Base-by-base conservation (phyloP, 1,140 invertebrate species). In the Zaprionus davidi region DNA sequence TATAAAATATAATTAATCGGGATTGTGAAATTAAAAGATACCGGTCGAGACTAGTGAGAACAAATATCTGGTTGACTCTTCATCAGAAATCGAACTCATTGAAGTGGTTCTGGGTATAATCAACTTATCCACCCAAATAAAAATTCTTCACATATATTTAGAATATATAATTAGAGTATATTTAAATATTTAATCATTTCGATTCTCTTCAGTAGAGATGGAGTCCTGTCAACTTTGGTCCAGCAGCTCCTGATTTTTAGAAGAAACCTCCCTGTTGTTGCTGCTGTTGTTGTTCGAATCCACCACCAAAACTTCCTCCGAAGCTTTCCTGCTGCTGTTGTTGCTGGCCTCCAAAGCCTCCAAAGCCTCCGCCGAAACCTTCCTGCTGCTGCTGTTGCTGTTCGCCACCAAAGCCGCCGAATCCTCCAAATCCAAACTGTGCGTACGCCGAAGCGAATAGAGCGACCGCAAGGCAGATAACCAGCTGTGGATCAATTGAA, bases 301-400 rank as follows among this genome's bases (percentile, higher is more conserved):
- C 36, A 15, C 15, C 34, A 36, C 34, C 38, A 5, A 41, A 46
- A 7, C 41, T n/a, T 2, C 41, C 46, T 12, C 46, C 46, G 11
- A 51, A 51, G 20, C 46, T 2, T 24, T 24, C 46, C 46, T 51
- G 46, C 46, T 51, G 46, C 20, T 49, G 46, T 11, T 51, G 46
- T 20, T 22, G 46, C 20, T 51, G 17, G 12, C 20, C 46, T 13
- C 11, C 46, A 51, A 51, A 51, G 12, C 20, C 46, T 13, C 11
- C 46, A 51, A 51, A 51, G 41, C 41, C 41, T 4, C 46, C 46
- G 4, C 17, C 20, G 9, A 22, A 22, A 12, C 20, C 0, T 51
- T 51, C 46, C 11, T 51, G 46, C 11, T 51, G 46, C 20, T 51
- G 46, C 36, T 38, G 36, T 20, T 51, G 46, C 46, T 24, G 46